Evolutionary conservation across 2,888 invertebrate genomes (phyloP).

Genomic region (Teleogryllus oceanicus): DNA sequence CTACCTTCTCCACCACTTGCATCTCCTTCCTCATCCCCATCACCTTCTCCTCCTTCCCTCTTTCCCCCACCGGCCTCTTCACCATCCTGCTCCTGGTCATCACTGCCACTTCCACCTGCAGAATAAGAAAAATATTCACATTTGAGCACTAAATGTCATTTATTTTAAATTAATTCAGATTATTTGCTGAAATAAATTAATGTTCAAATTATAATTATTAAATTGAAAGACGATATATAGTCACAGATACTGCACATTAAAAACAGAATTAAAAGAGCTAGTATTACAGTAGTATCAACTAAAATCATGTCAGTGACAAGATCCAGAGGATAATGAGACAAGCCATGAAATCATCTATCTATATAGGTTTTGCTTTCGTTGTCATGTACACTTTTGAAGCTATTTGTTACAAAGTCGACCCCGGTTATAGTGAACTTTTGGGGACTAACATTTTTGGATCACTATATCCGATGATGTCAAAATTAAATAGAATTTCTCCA

Average conservation of each 20-base stretch:
- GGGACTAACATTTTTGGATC: no score
- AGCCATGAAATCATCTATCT: no score
- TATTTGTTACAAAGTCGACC: no score
- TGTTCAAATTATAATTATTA: background rate
- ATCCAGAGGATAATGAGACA: no score
- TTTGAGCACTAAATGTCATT: background rate
- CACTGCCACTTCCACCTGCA: slow-evolving; percentile 38
- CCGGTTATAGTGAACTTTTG: no score
- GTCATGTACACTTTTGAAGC: no score
- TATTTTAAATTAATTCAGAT: background rate
- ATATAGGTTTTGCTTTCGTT: no score
- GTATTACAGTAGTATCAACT: background rate
- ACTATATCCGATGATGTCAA: no score
- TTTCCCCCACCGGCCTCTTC: background rate
- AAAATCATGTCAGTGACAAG: no score
- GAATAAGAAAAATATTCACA: slow-evolving; percentile 21
- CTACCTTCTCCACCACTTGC: slow-evolving; percentile 26
- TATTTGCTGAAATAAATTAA: background rate
- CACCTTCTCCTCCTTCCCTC: slow-evolving; percentile 18
- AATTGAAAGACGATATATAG: background rate
- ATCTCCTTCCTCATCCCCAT: slow-evolving; percentile 37
- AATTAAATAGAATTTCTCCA: no score
- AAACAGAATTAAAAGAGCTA: background rate
- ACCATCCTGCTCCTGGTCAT: slow-evolving; percentile 36
- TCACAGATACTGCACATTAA: background rate